A percentile compares a stretch with the other conserved stretches of the same genome.
Evolutionary conservation across 1,140 invertebrate species (phyloP).

Genomic region (Macrotrachela quadricornifera): DNA sequence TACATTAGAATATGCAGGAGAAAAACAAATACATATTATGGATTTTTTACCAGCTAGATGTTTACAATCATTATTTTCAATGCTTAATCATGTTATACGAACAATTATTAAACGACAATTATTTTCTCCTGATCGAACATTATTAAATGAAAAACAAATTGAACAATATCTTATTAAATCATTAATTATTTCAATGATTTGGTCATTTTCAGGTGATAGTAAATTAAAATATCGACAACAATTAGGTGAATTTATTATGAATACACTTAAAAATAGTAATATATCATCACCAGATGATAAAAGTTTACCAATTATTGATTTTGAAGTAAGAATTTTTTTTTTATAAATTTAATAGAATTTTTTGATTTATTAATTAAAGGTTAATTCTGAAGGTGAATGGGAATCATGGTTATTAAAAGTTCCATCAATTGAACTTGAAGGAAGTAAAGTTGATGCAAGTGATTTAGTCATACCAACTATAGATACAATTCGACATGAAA

Average conservation of each 20-base stretch:
- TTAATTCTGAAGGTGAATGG: slow-evolving; percentile 55
- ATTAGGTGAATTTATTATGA: slow-evolving; percentile 39
- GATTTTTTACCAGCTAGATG: slow-evolving; percentile 84
- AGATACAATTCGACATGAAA: slow-evolving; percentile 92
- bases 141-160: slow-evolving; percentile 67
- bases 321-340: no score
- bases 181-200: slow-evolving; percentile 69
- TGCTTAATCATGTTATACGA: slow-evolving; percentile 49
- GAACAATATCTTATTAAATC: slow-evolving; percentile 77
- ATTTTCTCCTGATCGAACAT: slow-evolving; percentile 39
- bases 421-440: slow-evolving; percentile 94
- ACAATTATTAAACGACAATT: no score
- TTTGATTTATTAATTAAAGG: no score
- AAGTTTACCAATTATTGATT: slow-evolving; percentile 24
- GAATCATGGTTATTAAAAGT: slow-evolving; percentile 85
- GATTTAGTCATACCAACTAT: slow-evolving; percentile 95
- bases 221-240: slow-evolving; percentile 57
- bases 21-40: slow-evolving; percentile 70
- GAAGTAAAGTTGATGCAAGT: slow-evolving; percentile 90
- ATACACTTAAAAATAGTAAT: slow-evolving; percentile 49
- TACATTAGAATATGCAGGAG: slow-evolving; percentile 40
- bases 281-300: slow-evolving; percentile 79
- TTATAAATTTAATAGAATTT: no score
- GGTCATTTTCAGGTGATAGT: slow-evolving; percentile 93
- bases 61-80: slow-evolving; percentile 78